A percentile compares a stretch with the other conserved stretches of the same genome.
Conservation (phyloP, 2,113 vertebrate genomes). For the Apeltes quadracus region DNA sequence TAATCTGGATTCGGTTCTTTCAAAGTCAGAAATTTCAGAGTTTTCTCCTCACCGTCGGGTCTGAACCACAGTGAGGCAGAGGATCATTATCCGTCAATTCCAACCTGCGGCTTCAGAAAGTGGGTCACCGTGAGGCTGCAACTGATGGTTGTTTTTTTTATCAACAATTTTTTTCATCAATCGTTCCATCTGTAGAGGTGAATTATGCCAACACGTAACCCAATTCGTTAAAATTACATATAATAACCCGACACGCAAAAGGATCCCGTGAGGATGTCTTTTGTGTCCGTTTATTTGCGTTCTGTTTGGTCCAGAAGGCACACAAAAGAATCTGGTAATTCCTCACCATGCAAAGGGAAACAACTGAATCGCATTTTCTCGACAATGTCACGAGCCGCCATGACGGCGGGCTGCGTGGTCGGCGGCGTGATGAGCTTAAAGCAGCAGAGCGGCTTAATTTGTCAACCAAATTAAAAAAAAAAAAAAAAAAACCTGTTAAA, state of each 20-base stretch:
- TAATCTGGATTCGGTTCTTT: background rate
- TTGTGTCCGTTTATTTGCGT: too few species aligned
- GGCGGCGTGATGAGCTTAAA: background rate
- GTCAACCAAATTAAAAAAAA: background rate
- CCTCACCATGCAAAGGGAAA: too few species aligned
- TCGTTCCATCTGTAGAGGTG: background rate
- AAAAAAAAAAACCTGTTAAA: background rate
- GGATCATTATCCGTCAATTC: constrained; percentile 15
- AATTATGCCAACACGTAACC: background rate
- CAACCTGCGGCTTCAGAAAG: background rate
- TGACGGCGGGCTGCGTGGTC: background rate
- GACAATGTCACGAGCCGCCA: background rate
- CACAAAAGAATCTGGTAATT: too few species aligned
- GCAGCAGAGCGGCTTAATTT: background rate
- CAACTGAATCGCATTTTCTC: too few species aligned
- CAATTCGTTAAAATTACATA: too few species aligned
- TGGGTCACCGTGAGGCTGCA: background rate
- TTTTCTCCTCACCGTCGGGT: background rate
- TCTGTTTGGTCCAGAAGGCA: too few species aligned
- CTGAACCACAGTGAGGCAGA: constrained; percentile 9
- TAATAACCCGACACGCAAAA: too few species aligned
- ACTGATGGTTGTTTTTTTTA: background rate
- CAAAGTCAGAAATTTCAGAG: constrained; percentile 19
- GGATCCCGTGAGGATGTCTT: too few species aligned
- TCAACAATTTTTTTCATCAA: background rate